phyloP scores from a whole-genome alignment of 2,797 vertebrate genomes.

The Champsocephalus gunnari region DNA sequence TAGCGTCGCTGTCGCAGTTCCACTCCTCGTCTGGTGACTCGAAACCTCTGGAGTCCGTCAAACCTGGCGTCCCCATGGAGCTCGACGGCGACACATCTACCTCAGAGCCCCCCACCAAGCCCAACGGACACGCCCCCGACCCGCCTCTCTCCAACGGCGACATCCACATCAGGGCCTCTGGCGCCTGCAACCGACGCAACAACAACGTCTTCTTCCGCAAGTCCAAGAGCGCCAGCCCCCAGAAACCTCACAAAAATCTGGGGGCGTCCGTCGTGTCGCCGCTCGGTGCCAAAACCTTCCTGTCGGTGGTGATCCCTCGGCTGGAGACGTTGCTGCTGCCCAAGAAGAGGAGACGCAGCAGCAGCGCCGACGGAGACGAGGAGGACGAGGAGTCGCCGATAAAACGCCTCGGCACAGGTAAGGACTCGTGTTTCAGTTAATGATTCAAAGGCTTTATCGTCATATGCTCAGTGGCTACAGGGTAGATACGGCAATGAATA shows the following conservation, averaged over 20 bases:
- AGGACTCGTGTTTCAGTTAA: neutral
- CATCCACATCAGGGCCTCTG: conserved; percentile 85
- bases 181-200: conserved; percentile 90
- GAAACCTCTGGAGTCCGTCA: conserved; percentile 89
- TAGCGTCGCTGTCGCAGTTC: conserved; percentile 88
- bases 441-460: too few species aligned
- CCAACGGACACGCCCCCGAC: conserved; percentile 88
- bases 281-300: conserved; percentile 96
- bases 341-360: conserved; percentile 93
- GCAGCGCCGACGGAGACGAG: conserved; percentile 89
- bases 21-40: conserved; percentile 85
- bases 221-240: conserved; percentile 96
- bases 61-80: conserved; percentile 89
- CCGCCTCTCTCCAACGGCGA: conserved; percentile 85
- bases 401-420: conserved; percentile 95
- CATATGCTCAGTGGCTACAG: too few species aligned
- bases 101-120: conserved; percentile 86
- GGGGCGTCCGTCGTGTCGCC: conserved; percentile 88
- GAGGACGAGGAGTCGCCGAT: conserved; percentile 91
- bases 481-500: too few species aligned
- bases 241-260: conserved; percentile 89
- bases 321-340: conserved; percentile 97
- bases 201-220: conserved; percentile 94
- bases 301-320: conserved; percentile 98
- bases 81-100: conserved; percentile 88